Evolutionary conservation across 2,113 vertebrate genomes (phyloP), one percentile per base, ranked within the genome.

Genomic region (Neofelis nebulosa): DNA sequence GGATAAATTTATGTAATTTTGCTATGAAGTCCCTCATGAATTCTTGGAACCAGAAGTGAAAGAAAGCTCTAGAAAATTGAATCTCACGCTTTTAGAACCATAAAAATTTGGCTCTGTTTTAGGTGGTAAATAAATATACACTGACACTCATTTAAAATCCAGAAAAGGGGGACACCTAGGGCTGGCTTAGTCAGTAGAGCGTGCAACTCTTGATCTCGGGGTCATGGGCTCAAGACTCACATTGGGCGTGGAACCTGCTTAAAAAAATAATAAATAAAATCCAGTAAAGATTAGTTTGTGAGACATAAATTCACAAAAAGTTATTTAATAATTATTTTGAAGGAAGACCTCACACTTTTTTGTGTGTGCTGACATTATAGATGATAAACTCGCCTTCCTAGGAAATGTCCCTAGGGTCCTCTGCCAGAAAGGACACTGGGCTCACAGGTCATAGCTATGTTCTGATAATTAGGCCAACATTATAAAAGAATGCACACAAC

Each of bases 41-140:
- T 66, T 95, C 38, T 91, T 94, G 9, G 61, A 85, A 45, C 3
- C 3, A 83, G 19, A 80, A 73, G 19, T 89, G 25, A 45, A 92
- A 50, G 15, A 63, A 96, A 82, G 16, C 21, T 82, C 52, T 91
- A 97, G 36, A 96, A 97, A 63, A 76, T 45, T 83, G 45, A 94
- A n/a, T 84, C 21, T 1, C 11, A 23, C 91, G 27, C 3, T 68
- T 97, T 91, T 61, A 90, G 45, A 18, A 96, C 13, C 45, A 71
- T 80, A 80, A 88, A 65, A 94, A 82, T 3, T 50, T 84, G 19
- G 3, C 38, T 78, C 50, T 78, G 13, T 48, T 85, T 89, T 31
- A 55, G 15, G 9, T 81, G 65, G 23, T 33, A 95, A 80, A 92
- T 93, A 91, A 97, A 80, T 63, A 81, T 14, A 91, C 8, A 63